These are phyloP conservation scores for Fregata magnificens DNA, from an alignment of 2,113 vertebrate genomes.

Conservation along the genomic window DNA sequence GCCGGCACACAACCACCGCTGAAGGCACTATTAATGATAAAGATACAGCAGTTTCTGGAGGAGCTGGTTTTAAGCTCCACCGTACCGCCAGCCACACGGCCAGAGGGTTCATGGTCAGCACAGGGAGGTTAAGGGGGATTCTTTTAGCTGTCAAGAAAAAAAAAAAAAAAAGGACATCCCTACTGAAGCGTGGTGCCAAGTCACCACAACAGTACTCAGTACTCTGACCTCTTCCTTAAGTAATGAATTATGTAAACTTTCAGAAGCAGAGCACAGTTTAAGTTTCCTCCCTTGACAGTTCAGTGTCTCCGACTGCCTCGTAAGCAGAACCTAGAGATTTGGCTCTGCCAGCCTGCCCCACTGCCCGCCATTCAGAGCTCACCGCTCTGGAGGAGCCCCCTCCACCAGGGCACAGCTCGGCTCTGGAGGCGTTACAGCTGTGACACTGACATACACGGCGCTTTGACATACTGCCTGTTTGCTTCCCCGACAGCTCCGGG, in stretches of 20 bases:
- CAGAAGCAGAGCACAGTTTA: background rate
- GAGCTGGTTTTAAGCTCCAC: background rate
- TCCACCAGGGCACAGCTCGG: accelerated
- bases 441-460: background rate
- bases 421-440: accelerated
- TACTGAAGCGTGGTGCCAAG: background rate
- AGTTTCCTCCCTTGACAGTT: background rate
- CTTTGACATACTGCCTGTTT: background rate
- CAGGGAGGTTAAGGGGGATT: background rate
- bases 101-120: background rate
- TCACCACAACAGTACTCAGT: constrained; percentile 22
- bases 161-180: background rate
- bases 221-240: constrained; percentile 38
- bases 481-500: background rate
- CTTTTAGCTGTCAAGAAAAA: background rate
- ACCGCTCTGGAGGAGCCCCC: background rate
- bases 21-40: background rate
- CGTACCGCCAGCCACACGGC: accelerated
- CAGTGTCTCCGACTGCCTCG: background rate
- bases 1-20: background rate
- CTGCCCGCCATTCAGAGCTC: accelerated
- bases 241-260: constrained; percentile 20
- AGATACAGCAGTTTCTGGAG: background rate
- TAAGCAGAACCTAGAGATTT: background rate
- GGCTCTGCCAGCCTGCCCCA: background rate